Evolutionary conservation across 1,140 invertebrate genomes (phyloP).

Genomic region (Trypoxylus dichotomus): DNA sequence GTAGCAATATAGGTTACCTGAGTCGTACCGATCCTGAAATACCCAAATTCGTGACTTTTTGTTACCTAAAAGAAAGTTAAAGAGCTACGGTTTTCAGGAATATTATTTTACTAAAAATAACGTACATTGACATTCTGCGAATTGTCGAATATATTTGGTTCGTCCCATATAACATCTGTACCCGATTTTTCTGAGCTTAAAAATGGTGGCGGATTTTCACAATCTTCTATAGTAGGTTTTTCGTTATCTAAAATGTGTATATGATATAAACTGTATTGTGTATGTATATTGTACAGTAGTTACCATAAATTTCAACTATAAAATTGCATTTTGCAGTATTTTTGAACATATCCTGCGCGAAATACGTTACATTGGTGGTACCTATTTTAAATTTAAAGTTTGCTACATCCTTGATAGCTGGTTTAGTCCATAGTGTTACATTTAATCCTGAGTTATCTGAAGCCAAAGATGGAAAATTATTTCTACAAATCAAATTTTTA

Average conservation of each 20-base stretch:
- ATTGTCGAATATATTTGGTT: constrained; percentile 71
- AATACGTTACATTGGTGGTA: constrained; percentile 56
- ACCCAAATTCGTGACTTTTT: constrained; percentile 55
- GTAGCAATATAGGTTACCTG: constrained; percentile 61
- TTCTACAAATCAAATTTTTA: constrained; percentile 15
- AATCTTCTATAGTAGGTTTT: constrained; percentile 65
- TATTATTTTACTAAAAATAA: not conserved
- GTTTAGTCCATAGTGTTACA: constrained; percentile 57
- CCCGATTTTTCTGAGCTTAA: constrained; percentile 53
- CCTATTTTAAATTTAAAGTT: constrained; percentile 57
- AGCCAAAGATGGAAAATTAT: constrained; percentile 29
- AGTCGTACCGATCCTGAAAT: constrained; percentile 63
- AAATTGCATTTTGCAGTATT: constrained; percentile 61
- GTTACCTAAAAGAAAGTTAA: not conserved
- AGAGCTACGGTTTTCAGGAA: not conserved
- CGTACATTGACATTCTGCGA: constrained; percentile 55
- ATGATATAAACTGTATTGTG: not conserved
- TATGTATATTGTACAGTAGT: constrained; percentile 23
- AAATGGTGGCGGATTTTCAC: constrained; percentile 61
- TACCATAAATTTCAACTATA: constrained; percentile 57
- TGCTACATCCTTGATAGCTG: constrained; percentile 49
- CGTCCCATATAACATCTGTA: constrained; percentile 63
- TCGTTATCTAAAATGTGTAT: constrained; percentile 58
- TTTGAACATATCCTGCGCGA: constrained; percentile 58
- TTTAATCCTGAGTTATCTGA: constrained; percentile 57